Base-by-base conservation (phyloP, 2,888 invertebrate genomes). In the Hydropsyche betteni region DNA sequence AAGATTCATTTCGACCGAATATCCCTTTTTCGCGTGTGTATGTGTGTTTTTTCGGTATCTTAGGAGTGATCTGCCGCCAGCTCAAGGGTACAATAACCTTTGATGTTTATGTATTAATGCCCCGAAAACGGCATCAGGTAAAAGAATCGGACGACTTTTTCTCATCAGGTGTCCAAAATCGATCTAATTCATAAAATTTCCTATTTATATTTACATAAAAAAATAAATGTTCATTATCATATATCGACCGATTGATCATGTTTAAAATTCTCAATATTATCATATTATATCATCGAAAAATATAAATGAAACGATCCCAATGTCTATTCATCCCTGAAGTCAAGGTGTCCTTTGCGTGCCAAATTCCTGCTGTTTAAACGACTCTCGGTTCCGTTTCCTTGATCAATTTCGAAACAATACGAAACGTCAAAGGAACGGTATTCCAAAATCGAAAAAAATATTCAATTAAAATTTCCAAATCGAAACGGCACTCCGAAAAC, bases 21-120 rank as follows among this genome's bases (percentile, higher is more conserved):
- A 61, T 72, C 72, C 61, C 72, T 38, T 58, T 44, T 58, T 14
- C 58, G 16, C 14, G 8, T 14, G 58, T 24, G 10, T 16, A 24
- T 58, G 8, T 58, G 14, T 16, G 8, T 16, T 24, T 24, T 24
- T 16, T 24, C 14, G 8, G 16, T 58, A 58, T 58, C 24, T 58
- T 24, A 58, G 58, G 58, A 16, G 24, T 61, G 58, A 69, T 69
- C 74, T 74, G 44, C 61, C 61, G 12, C 55, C 75, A n/a, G 34
- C 36, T 69, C 50, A 36, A 74, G 61, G 69, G 75, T 75, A 70
- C 75, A 75, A 69, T 75, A 69, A 75, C 75, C 75, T 69, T 38
- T 72, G 50, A 61, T 72, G 55, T 72, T 72, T 72, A 58, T 58
- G 36, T 72, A 50, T 72, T 61, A 72, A 61, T 72, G 55, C 55